A percentile compares a stretch with the other conserved stretches of the same genome.
Conservation (phyloP, 1,140 invertebrate species). For the Cotesia chilonis region DNA sequence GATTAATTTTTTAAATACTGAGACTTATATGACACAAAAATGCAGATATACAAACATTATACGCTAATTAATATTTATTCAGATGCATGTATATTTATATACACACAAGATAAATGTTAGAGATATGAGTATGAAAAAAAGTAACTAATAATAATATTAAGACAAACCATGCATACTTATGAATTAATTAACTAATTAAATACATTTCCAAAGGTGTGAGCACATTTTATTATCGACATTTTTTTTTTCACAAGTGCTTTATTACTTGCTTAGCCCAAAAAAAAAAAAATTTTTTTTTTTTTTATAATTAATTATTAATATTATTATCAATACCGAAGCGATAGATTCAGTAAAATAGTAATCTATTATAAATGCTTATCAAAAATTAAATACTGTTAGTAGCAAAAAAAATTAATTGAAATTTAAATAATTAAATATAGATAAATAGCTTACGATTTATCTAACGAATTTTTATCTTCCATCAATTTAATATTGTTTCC, state of each 20-base stretch:
- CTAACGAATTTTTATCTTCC: neutral
- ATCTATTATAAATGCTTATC: neutral
- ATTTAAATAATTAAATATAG: neutral
- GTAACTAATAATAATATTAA: neutral
- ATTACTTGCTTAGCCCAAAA: neutral
- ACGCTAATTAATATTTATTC: constrained; percentile 17
- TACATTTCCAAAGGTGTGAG: constrained; percentile 14
- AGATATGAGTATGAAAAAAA: constrained; percentile 1
- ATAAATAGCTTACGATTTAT: constrained; percentile 25
- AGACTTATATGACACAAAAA: no score
- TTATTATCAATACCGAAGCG: neutral
- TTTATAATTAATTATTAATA: constrained; percentile 15
- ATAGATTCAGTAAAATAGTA: neutral
- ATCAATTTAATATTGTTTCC: neutral
- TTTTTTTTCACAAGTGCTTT: constrained; percentile 4
- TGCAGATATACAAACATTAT: neutral
- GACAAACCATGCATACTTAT: constrained; percentile 11
- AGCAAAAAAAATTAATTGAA: neutral
- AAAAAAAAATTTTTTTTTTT: neutral
- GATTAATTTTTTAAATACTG: no score
- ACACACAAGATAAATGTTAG: constrained; percentile 9
- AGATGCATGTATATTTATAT: constrained; percentile 10
- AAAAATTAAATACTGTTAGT: constrained; percentile 23
- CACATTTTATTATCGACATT: neutral
- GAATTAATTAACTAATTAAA: constrained; percentile 12